phyloP scores from a whole-genome alignment of 1,140 invertebrate species.

The Drosophila littoralis region DNA sequence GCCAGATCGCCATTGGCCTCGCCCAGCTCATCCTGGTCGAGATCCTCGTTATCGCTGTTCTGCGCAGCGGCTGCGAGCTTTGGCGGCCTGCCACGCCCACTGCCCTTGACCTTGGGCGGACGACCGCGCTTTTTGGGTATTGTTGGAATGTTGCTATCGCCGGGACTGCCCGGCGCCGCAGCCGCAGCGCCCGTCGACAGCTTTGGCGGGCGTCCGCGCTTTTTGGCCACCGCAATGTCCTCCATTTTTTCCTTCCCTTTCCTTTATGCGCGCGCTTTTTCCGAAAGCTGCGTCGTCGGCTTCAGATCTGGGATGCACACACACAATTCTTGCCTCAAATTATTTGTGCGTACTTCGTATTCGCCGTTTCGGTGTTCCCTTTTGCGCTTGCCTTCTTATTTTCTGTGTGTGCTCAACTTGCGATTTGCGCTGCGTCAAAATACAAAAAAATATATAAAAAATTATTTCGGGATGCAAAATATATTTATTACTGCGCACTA shows the following conservation, averaged over 20 bases:
- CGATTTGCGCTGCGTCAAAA: conserved; percentile 14
- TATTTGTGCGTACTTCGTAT: background rate
- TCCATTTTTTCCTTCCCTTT: conserved; percentile 42
- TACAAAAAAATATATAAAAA: conserved; percentile 14
- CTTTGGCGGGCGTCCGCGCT: conserved; percentile 66
- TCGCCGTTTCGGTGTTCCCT: conserved; percentile 4
- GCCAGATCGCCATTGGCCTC: conserved; percentile 37
- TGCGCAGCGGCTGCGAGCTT: background rate
- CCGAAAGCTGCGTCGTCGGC: background rate
- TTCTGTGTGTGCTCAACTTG: conserved; percentile 12
- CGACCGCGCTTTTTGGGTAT: conserved; percentile 64
- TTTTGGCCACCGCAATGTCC: conserved; percentile 49
- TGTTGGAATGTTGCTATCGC: conserved; percentile 4
- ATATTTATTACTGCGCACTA: too few species aligned
- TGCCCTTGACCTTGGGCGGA: conserved; percentile 48
- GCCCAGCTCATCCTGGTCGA: conserved; percentile 26
- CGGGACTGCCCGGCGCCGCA: conserved; percentile 19
- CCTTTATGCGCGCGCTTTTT: conserved; percentile 8
- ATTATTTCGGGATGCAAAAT: background rate
- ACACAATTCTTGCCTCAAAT: conserved; percentile 2
- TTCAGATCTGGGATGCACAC: background rate
- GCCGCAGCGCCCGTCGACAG: background rate
- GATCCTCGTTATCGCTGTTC: conserved; percentile 21
- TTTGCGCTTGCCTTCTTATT: conserved; percentile 21
- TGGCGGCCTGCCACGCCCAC: conserved; percentile 33